Base-by-base conservation (phyloP, 92 coral and sea anemone species). In the Phenganax marumi region DNA sequence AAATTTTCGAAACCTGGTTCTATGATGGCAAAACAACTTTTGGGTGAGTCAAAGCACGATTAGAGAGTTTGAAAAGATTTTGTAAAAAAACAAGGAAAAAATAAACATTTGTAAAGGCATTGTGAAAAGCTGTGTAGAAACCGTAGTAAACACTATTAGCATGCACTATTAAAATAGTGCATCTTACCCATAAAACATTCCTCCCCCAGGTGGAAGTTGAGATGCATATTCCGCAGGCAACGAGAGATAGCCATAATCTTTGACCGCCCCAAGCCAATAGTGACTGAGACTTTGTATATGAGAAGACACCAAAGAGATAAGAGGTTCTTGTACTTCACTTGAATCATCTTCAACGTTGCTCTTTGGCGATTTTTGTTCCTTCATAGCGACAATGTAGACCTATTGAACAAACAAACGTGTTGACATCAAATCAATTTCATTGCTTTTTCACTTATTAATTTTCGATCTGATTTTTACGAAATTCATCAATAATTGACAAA, bases 341-440 rank as follows among this genome's bases (percentile, higher is more conserved):
- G 80, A 75, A 19, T 91, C 92, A 19, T 91, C 97, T 57, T 88
- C 91, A 7, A 87, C 84, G 33, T 74, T 75, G 17, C 88, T 77
- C 72, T 89, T 87, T 19, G 43, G 73, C 48, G 58, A 52, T 3
- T 52, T 61, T 56, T 89, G 89, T 63, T 92, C 91, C 75, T 92
- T 96, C 93, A 96, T 96, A 53, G 99, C 99, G 50, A 96, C 99
- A 23, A 96, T 96, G 82, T 96, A 96, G 17, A 96, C 99, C 99
- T 96, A 55, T 6, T 39, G 52, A 47, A 54, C 60, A 78, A 75
- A 46, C 11, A 50, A 39, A 7, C 0, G 17, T 11, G 11, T 8
- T 10, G 74, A 8, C 11, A 8, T 12, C 9, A 26, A 12, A 68
- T 14, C 22, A 16, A 16, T 68, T 64, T 8, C 22, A n/a, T 33